Evolutionary conservation across 1,140 invertebrate genomes (phyloP).

Genomic region (Ridgeia piscesae): DNA sequence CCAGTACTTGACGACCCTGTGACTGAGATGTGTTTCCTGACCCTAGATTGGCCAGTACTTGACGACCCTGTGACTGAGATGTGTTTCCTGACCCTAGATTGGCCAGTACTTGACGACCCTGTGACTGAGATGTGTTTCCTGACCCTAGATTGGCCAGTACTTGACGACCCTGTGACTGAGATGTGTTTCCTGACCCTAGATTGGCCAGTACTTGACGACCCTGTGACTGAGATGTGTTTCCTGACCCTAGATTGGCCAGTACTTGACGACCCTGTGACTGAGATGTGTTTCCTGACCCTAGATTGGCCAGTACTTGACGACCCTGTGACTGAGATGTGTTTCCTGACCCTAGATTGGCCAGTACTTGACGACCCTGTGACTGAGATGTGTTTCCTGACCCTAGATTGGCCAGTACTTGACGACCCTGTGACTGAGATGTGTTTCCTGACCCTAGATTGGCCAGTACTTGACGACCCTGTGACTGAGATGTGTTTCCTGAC

Average conservation of each 20-base stretch:
- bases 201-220: conserved; percentile 89
- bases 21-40: neutral
- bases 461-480: conserved; percentile 91
- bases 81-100: conserved; percentile 52
- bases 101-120: conserved; percentile 90
- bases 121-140: neutral
- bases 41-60: conserved; percentile 78
- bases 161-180: conserved; percentile 87
- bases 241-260: conserved; percentile 70
- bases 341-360: conserved; percentile 67
- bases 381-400: neutral
- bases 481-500: neutral
- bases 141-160: conserved; percentile 74
- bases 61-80: conserved; percentile 80
- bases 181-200: conserved; percentile 40
- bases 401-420: conserved; percentile 84
- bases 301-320: conserved; percentile 87
- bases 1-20: conserved; percentile 89
- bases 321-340: conserved; percentile 63
- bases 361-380: conserved; percentile 88
- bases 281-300: conserved; percentile 33
- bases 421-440: conserved; percentile 71
- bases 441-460: conserved; percentile 61
- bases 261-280: conserved; percentile 88
- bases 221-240: conserved; percentile 58